Conservation (phyloP, 2,113 vertebrate species). For the Lonchura striata region DNA sequence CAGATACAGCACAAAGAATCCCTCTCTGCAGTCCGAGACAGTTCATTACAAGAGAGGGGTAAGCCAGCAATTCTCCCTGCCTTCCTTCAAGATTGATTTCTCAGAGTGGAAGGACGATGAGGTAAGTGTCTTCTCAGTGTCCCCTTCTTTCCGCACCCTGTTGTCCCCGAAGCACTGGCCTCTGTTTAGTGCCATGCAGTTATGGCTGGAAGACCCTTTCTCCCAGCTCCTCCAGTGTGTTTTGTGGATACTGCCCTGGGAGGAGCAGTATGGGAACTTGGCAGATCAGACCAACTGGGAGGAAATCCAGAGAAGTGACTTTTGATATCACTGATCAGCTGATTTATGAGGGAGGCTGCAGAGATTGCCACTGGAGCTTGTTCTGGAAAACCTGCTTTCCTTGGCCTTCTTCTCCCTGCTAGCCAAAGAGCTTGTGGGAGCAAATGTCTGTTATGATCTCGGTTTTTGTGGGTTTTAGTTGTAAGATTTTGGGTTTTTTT, state of each 20-base stretch:
- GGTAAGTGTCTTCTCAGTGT: conserved; percentile 70
- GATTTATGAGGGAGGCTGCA: not conserved
- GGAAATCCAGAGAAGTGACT: not conserved
- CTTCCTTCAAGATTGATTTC: conserved; percentile 96
- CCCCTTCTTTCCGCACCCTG: not conserved
- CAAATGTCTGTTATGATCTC: not conserved
- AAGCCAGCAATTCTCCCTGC: conserved; percentile 96
- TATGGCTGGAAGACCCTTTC: not conserved
- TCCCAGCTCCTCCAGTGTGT: not conserved
- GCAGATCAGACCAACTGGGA: not conserved
- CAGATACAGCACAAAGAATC: conserved; percentile 92
- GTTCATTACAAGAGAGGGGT: conserved; percentile 95
- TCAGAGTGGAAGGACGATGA: conserved; percentile 97
- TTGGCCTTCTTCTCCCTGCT: not conserved
- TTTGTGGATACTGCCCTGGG: not conserved
- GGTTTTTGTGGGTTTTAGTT: not conserved
- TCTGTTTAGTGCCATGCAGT: not conserved
- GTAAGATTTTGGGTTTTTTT: not conserved
- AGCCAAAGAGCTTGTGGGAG: not conserved
- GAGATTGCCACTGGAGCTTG: not conserved
- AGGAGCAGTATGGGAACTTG: not conserved
- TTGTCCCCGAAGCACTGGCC: not conserved
- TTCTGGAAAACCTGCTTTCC: not conserved
- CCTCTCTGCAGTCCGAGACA: conserved; percentile 87
- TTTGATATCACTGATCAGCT: not conserved